A percentile compares a stretch with the other conserved stretches of the same genome.
Conservation (phyloP, 23 tunicate genomes). For the Styela plicata region DNA sequence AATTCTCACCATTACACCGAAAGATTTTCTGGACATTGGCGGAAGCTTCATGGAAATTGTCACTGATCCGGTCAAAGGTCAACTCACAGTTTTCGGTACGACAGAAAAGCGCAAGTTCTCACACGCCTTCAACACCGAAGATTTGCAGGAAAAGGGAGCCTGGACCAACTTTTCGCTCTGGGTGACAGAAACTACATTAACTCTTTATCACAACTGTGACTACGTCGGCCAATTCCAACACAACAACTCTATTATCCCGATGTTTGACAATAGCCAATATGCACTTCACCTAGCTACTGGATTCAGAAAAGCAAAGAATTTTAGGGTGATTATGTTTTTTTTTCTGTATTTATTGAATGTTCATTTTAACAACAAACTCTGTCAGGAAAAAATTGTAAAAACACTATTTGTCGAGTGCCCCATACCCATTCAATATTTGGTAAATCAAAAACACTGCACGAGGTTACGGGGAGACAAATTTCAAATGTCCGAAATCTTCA, state of each 20-base stretch:
- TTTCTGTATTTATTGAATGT: background rate
- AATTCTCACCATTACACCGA: conserved; percentile 11
- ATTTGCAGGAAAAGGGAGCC: background rate
- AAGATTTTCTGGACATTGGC: background rate
- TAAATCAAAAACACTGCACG: no score
- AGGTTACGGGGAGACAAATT: no score
- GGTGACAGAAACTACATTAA: background rate
- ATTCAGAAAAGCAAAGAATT: conserved; percentile 4
- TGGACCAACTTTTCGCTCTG: conserved; percentile 23
- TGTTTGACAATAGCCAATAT: conserved; percentile 10
- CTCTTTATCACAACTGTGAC: conserved; percentile 15
- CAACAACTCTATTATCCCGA: background rate
- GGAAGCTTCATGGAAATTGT: conserved; percentile 18
- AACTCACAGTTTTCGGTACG: background rate
- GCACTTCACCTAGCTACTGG: conserved; percentile 25
- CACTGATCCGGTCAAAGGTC: conserved; percentile 5
- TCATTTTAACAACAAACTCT: no score
- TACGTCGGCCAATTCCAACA: background rate
- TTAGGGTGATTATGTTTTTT: conserved; percentile 12
- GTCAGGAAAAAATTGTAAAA: no score
- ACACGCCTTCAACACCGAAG: background rate
- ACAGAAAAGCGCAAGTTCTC: background rate
- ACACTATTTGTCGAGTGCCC: no score
- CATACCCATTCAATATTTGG: no score
- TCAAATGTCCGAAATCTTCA: no score